Evolutionary conservation across 1,140 invertebrate species (phyloP), one percentile per base, ranked within the genome.

Genomic region (Drosophila ironensis): DNA sequence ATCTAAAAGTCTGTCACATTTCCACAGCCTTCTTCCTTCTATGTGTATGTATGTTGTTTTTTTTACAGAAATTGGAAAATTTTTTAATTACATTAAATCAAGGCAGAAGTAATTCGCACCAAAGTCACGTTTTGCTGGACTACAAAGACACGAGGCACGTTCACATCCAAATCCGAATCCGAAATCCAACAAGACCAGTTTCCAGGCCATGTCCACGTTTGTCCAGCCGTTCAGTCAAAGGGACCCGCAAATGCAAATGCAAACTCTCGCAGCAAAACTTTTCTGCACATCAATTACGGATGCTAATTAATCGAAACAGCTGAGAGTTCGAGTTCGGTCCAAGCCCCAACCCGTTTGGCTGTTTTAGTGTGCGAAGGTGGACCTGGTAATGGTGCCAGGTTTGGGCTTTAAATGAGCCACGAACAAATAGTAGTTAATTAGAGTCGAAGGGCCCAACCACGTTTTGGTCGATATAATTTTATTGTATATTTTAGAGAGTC

Each of bases 21-120:
- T 63, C 30, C 14, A 41, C 14, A 30, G n/a, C 17, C 24, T 42
- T 48, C 27, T 25, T 16, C 35, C 38, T 16, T 24, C n/a, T n/a
- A n/a, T n/a, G n/a, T n/a, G n/a, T n/a, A n/a, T n/a, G n/a, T n/a
- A n/a, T n/a, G n/a, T n/a, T n/a, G n/a, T n/a, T 20, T 37, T 37
- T 45, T 53, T 41, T 66, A 53, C 69, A 45, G 47, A 30, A 64
- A 69, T 68, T 81, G 61, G 60, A 33, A 74, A 84, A 84, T 61
- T 88, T 73, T 84, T 76, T 73, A 88, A 88, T 88, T 88, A 88
- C 68, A 88, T 88, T 88, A 88, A 88, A 88, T 88, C 68, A 84
- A 88, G 72, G 78, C 68, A 88, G 72, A 76, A 78, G 78, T 84
- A 88, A 88, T 88, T 88, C 86, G 75, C 66, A 88, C 57, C 78